Percentiles rank a stretch among this genome's conserved stretches.
Evolutionary conservation across 2,888 invertebrate genomes (phyloP).

Genomic region (Mimas tiliae): DNA sequence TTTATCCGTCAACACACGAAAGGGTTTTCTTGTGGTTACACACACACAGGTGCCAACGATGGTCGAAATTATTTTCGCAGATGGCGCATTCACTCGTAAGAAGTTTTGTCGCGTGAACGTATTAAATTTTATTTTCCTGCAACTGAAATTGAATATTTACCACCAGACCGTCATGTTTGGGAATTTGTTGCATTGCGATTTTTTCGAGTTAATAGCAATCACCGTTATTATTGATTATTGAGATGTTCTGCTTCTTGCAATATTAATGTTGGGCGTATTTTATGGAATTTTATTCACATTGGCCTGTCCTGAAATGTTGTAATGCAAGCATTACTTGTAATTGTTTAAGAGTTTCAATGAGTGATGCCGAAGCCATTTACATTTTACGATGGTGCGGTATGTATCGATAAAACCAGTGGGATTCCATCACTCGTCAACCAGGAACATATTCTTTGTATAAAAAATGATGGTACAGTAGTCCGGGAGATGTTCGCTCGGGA

Average conservation of each 20-base stretch:
- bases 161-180: not conserved
- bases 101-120: constrained; percentile 49
- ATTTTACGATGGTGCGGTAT: constrained; percentile 78
- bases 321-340: constrained; percentile 54
- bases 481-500: constrained; percentile 60
- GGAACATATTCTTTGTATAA: constrained; percentile 75
- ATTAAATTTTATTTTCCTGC: constrained; percentile 36
- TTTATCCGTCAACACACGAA: constrained; percentile 26
- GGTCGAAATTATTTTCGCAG: constrained; percentile 38
- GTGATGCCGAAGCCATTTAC: constrained; percentile 67
- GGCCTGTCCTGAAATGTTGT: constrained; percentile 51
- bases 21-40: constrained; percentile 21
- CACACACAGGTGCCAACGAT: constrained; percentile 39
- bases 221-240: constrained; percentile 54
- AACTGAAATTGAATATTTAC: constrained; percentile 27
- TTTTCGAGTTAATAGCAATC: constrained; percentile 44
- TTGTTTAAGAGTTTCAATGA: constrained; percentile 65
- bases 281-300: constrained; percentile 60
- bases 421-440: constrained; percentile 73
- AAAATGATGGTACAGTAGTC: constrained; percentile 63
- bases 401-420: constrained; percentile 58
- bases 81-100: constrained; percentile 44
- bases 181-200: constrained; percentile 29
- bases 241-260: constrained; percentile 36
- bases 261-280: constrained; percentile 43